A percentile compares a stretch with the other conserved stretches of the same genome.
phyloP scores from a whole-genome alignment of 2,888 invertebrate genomes.

The Cinara cedri region DNA sequence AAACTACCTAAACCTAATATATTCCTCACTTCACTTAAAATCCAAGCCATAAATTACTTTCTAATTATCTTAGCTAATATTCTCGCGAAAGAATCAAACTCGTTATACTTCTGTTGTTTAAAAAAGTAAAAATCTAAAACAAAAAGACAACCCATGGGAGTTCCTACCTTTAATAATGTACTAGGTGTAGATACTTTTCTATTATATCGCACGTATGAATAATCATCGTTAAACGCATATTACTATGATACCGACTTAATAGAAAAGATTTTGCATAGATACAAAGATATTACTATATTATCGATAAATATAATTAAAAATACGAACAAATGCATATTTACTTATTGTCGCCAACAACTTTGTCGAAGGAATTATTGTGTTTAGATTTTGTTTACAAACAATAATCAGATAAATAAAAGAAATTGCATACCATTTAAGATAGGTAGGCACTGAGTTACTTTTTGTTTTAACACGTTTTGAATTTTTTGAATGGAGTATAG shows the following conservation, averaged over 20 bases:
- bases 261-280: neutral
- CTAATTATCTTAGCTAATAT: too few species aligned
- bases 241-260: too few species aligned
- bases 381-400: slow-evolving; percentile 9
- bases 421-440: slow-evolving; percentile 18
- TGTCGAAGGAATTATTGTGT: slow-evolving; percentile 2
- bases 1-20: too few species aligned
- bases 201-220: neutral
- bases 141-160: neutral
- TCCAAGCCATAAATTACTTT: too few species aligned
- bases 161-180: neutral
- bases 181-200: neutral
- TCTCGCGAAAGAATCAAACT: too few species aligned
- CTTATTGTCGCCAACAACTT: slow-evolving; percentile 6
- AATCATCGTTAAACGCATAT: neutral
- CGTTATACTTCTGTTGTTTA: too few species aligned
- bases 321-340: neutral
- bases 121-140: neutral
- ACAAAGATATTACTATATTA: slow-evolving; percentile 6
- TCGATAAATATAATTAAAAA: neutral
- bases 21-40: too few species aligned
- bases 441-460: neutral
- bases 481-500: neutral
- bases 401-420: neutral
- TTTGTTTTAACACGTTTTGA: slow-evolving; percentile 31